Evolutionary conservation across 2,113 vertebrate genomes (phyloP).

Genomic region (Bubo blakistoni): DNA sequence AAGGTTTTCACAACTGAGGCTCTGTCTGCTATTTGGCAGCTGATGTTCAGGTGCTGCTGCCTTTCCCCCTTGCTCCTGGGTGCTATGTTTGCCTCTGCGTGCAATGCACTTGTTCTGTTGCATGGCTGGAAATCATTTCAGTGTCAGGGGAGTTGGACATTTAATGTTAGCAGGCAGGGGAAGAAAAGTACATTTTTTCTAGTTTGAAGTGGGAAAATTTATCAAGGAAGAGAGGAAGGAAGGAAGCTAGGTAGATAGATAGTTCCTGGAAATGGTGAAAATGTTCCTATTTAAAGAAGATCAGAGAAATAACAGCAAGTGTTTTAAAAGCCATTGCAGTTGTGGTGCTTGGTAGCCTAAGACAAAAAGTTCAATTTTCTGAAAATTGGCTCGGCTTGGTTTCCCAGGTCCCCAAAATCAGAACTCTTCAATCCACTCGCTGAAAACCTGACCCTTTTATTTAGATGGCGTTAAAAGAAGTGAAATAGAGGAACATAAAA

Average conservation of each 20-base stretch:
- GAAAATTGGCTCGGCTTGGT: not conserved
- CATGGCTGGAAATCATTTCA: fast-evolving
- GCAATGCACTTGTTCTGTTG: not conserved
- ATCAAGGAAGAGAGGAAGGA: not conserved
- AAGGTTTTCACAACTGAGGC: not conserved
- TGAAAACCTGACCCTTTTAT: not conserved
- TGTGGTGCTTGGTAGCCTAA: not conserved
- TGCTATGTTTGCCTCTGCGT: not conserved
- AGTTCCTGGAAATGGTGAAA: not conserved
- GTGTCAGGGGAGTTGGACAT: not conserved
- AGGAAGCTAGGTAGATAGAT: not conserved
- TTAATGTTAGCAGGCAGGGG: not conserved
- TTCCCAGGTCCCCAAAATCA: not conserved
- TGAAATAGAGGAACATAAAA: not conserved
- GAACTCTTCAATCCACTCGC: not conserved
- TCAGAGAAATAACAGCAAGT: not conserved
- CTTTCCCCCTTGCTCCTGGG: fast-evolving
- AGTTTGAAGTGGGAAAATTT: not conserved
- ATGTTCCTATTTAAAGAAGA: not conserved
- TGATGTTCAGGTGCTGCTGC: fast-evolving
- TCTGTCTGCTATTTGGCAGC: fast-evolving
- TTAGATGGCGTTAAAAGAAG: not conserved
- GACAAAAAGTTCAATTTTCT: not conserved
- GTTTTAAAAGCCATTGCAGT: not conserved
- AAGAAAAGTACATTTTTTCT: not conserved